These are phyloP conservation scores for Echiichthys vipera DNA, from an alignment of 2,797 vertebrate genomes.

Conservation along the genomic window DNA sequence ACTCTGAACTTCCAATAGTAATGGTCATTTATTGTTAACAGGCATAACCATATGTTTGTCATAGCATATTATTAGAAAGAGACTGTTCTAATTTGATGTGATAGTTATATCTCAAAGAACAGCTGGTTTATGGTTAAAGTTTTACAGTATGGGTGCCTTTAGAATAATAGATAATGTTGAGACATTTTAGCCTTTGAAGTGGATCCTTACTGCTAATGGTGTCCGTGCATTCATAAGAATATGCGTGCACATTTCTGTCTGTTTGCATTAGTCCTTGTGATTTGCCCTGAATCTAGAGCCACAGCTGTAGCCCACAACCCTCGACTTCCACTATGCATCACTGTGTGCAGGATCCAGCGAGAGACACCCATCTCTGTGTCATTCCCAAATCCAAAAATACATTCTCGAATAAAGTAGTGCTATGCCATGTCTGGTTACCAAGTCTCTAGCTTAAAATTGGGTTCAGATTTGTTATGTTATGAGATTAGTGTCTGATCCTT, in stretches of 20 bases:
- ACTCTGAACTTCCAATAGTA: not conserved
- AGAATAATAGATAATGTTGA: constrained; percentile 1
- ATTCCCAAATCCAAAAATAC: constrained; percentile 47
- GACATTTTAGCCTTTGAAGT: constrained; percentile 41
- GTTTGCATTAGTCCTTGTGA: constrained; percentile 67
- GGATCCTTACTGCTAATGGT: constrained; percentile 24
- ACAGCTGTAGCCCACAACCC: constrained; percentile 73
- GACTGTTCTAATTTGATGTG: not conserved
- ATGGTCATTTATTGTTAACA: not conserved
- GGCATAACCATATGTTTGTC: constrained; percentile 3
- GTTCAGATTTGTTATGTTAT: not conserved
- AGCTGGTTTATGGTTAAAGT: not conserved
- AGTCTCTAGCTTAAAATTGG: constrained; percentile 10
- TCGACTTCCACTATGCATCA: constrained; percentile 25
- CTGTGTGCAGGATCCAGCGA: constrained; percentile 40
- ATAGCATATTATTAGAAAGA: not conserved
- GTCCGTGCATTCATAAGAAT: constrained; percentile 44
- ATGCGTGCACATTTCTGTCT: constrained; percentile 51
- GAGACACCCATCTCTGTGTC: constrained; percentile 41
- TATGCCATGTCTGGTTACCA: not conserved
- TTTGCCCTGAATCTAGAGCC: constrained; percentile 71
- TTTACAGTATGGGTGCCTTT: not conserved
- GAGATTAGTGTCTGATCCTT: not conserved
- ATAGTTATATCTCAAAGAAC: constrained; percentile 22
- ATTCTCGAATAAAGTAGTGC: constrained; percentile 21